These are phyloP conservation scores for Lypha dubia DNA, from an alignment of 2,888 invertebrate species.

Conservation along the genomic window DNA sequence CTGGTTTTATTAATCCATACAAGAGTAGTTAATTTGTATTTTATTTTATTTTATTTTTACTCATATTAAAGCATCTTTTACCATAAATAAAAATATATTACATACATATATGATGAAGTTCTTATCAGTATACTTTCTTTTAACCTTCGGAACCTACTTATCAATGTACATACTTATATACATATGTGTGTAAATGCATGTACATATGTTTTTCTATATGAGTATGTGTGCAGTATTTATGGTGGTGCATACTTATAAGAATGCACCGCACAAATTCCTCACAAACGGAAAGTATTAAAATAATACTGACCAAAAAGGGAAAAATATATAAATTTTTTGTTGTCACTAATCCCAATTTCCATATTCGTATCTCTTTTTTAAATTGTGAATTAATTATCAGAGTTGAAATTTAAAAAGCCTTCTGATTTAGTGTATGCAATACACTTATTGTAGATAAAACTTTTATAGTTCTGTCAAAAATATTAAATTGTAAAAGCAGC, in stretches of 20 bases:
- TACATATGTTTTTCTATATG: neutral
- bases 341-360: no score
- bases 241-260: constrained; percentile 26
- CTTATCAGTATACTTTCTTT: constrained; percentile 42
- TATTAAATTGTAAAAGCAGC: no score
- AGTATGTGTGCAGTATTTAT: neutral
- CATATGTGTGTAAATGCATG: neutral
- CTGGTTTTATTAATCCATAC: no score
- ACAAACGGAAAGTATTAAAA: neutral
- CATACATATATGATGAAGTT: constrained; percentile 4
- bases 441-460: no score
- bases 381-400: no score
- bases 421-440: no score
- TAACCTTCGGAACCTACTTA: constrained; percentile 6
- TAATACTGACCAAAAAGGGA: neutral
- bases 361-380: no score
- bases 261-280: neutral
- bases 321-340: no score
- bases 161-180: neutral
- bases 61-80: no score
- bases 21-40: no score
- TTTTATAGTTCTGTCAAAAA: no score
- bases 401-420: no score
- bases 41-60: neutral
- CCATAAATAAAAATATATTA: neutral